Evolutionary conservation across 2,797 vertebrate genomes (phyloP), one percentile per base, ranked within the genome.

Genomic region (Acipenser transmontanus): DNA sequence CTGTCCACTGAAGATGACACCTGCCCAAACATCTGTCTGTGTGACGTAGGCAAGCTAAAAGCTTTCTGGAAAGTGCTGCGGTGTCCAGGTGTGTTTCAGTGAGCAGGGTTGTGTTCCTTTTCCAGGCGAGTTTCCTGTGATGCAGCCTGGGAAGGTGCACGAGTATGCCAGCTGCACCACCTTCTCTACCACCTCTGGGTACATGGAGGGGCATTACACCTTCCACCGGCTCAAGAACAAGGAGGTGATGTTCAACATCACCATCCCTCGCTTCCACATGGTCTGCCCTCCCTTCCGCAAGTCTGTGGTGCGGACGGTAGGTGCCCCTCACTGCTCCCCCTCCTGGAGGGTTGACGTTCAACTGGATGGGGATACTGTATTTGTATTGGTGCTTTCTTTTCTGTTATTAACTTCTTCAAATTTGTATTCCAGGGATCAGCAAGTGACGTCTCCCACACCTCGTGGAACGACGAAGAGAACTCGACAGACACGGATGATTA

Each of bases 111-210:
- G 52, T 56, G 9, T 56, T 13, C 9, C 70, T 49, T 60, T 67
- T 72, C 17, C 80, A 99, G 96, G 97, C 8, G 97, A 99, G 84
- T 99, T 97, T 81, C 97, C 97, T 0, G 91, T 96, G 69, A 95
- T 99, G 87, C 92, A 91, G 2, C 93, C 96, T 0, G 96, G 97
- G 8, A 93, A 92, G 50, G 92, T 95, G 2, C 97, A 98, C 0
- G 96, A 99, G 74, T 98, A 99, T 17, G 93, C 94, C 73, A 98
- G 96, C 86, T 99, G 96, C 73, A 98, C 96, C 61, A 98, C 95
- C 0, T 99, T 99, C 83, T 92, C 94, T 73, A 99, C 97, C 6
- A 95, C 93, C 0, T 96, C 94, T 0, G 96, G 97, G 49, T 94
- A 91, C 74, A 99, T 99, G 96, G 96, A 99, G 82, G 97, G 97